These are phyloP conservation scores for Drosophila tsacasi DNA, from an alignment of 1,140 invertebrate species.

Conservation along the genomic window DNA sequence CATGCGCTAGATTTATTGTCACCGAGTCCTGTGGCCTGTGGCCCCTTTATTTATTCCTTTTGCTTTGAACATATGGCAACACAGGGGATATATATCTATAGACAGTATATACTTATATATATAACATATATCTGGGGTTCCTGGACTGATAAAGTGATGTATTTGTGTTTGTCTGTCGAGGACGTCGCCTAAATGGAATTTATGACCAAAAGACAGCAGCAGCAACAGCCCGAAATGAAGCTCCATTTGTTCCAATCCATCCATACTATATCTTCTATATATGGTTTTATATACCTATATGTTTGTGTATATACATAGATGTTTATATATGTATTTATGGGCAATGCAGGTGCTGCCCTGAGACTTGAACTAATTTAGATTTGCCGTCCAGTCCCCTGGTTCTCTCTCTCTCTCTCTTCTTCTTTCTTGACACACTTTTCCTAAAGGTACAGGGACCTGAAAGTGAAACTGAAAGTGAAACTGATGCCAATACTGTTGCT, in stretches of 20 bases:
- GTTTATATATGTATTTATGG: slow-evolving; percentile 21
- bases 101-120: not conserved
- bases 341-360: slow-evolving; percentile 33
- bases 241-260: slow-evolving; percentile 37
- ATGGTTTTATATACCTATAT: slow-evolving; percentile 1
- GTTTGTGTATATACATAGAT: not conserved
- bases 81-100: not conserved
- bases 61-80: slow-evolving; percentile 21
- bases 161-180: slow-evolving; percentile 50
- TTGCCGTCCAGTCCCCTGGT: slow-evolving; percentile 22
- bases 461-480: slow-evolving; percentile 45
- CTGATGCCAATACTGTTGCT: slow-evolving; percentile 4
- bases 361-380: slow-evolving; percentile 46
- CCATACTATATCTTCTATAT: slow-evolving; percentile 15
- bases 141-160: slow-evolving; percentile 41
- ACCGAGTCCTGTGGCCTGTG: slow-evolving; percentile 23
- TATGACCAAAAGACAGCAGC: slow-evolving; percentile 31
- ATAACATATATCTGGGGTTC: slow-evolving; percentile 2
- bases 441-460: slow-evolving; percentile 9
- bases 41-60: slow-evolving; percentile 21
- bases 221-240: slow-evolving; percentile 39
- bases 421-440: slow-evolving; percentile 43
- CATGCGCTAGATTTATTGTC: slow-evolving; percentile 53
- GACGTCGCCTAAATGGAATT: slow-evolving; percentile 49
- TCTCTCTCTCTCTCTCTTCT: not conserved